Conservation (phyloP, 2,888 invertebrate genomes). For the Caenorhabditis plicata region DNA sequence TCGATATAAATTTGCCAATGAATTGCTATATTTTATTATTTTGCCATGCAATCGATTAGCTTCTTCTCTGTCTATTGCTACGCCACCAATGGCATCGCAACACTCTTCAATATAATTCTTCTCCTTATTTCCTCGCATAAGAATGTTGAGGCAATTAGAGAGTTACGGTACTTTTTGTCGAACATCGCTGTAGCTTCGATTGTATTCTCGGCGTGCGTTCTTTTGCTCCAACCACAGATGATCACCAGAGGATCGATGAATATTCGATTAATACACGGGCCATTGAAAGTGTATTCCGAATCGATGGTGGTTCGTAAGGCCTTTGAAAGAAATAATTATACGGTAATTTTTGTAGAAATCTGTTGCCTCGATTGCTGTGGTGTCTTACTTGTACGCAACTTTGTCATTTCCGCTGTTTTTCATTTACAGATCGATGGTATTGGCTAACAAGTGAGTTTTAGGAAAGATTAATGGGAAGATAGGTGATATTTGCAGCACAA, state of each 20-base stretch:
- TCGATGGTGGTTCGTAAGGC: conserved; percentile 13
- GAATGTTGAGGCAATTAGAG: conserved; percentile 34
- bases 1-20: too few species aligned
- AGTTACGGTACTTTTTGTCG: conserved; percentile 41
- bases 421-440: conserved; percentile 29
- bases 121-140: conserved; percentile 32
- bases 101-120: conserved; percentile 24
- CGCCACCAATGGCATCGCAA: conserved; percentile 18
- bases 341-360: conserved; percentile 16
- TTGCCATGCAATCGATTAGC: too few species aligned
- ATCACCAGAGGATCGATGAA: conserved; percentile 35
- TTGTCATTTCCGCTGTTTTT: conserved; percentile 41
- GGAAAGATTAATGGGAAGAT: not conserved
- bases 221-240: conserved; percentile 32
- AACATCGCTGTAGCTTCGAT: conserved; percentile 34
- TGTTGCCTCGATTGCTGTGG: conserved; percentile 16
- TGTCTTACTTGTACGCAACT: conserved; percentile 30
- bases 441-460: conserved; percentile 17
- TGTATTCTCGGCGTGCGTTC: conserved; percentile 16
- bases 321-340: too few species aligned
- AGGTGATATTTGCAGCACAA: conserved; percentile 11
- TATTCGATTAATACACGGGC: conserved; percentile 39
- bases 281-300: conserved; percentile 21
- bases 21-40: too few species aligned
- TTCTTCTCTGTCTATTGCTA: conserved; percentile 37